Evolutionary conservation across 2,797 vertebrate genomes (phyloP), one percentile per base, ranked within the genome.

Genomic region (Sebastes aleutianus): DNA sequence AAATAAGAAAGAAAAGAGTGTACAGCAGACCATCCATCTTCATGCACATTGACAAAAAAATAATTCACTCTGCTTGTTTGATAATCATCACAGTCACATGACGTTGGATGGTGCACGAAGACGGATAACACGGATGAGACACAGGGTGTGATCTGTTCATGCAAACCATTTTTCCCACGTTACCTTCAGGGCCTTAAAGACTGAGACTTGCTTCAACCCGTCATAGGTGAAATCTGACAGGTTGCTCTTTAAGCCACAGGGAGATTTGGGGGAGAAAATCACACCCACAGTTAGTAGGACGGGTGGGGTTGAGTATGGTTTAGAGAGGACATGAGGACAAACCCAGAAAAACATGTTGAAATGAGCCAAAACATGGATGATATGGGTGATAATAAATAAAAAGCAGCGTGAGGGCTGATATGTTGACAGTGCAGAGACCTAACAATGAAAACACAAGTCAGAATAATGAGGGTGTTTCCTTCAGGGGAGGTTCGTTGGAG

Each of bases 151-250:
- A 85, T 84, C 56, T 82, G 78, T 69, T 13, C 91, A 93, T 92
- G 91, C 89, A 86, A 50, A 74, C 83, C 85, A 63, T 84, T 94
- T 89, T 63, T 90, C 88, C 93, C 88, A 93, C 90, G 85, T 98
- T 99, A 99, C 99, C 99, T 99, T 99, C 70, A 98, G 95, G 87
- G 96, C 96, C 96, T 98, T 99, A 97, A 98, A 97, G 96, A 97
- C 94, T 93, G 96, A 96, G 93, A 96, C 89, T 95, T 97, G 98
- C 97, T 99, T 99, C 96, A 97, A 95, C 95, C 96, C 96, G 63
- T 98, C 97, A 88, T 95, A 95, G 94, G 96, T 97, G 97, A 97
- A 96, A 93, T 98, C 96, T 96, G 98, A 97, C 89, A 97, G 97
- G 96, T 98, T 98, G 96, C 94, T 96, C 99, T 99, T 99, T 96